phyloP scores from a whole-genome alignment of 1,140 invertebrate species.

The Thaumatotibia leucotreta region DNA sequence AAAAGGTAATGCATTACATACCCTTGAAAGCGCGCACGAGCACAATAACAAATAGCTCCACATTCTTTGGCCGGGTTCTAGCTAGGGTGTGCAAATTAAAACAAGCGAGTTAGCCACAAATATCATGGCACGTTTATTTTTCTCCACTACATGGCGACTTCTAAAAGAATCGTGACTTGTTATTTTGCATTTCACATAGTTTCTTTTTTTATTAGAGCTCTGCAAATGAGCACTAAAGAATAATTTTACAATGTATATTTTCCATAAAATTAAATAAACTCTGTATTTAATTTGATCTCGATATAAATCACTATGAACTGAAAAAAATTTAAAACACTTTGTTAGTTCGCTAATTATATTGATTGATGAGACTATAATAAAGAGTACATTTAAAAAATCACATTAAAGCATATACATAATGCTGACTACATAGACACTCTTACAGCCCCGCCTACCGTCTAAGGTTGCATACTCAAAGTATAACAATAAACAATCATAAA shows the following conservation, averaged over 20 bases:
- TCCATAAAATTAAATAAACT: conserved; percentile 77
- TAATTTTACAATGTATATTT: conserved; percentile 74
- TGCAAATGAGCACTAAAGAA: conserved; percentile 65
- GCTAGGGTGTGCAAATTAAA: conserved; percentile 35
- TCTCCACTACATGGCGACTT: conserved; percentile 78
- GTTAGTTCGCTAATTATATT: conserved; percentile 75
- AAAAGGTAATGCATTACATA: too few species aligned
- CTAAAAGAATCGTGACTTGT: conserved; percentile 77
- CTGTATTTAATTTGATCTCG: conserved; percentile 75
- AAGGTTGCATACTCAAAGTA: conserved; percentile 53
- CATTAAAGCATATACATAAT: conserved; percentile 78
- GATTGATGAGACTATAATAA: conserved; percentile 76
- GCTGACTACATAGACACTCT: conserved; percentile 75
- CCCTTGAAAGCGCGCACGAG: too few species aligned
- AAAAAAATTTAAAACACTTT: conserved; percentile 74
- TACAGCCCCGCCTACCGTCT: conserved; percentile 48
- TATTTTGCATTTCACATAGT: conserved; percentile 72
- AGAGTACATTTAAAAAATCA: conserved; percentile 78
- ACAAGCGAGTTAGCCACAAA: conserved; percentile 70
- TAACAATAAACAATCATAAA: conserved; percentile 68
- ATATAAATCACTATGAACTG: conserved; percentile 76
- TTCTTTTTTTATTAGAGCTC: conserved; percentile 69
- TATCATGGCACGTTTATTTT: conserved; percentile 78
- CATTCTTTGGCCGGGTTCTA: neutral
- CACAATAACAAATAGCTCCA: too few species aligned